Conservation (phyloP, 2,888 invertebrate genomes). For the Dryocosmus kuriphilus region DNA sequence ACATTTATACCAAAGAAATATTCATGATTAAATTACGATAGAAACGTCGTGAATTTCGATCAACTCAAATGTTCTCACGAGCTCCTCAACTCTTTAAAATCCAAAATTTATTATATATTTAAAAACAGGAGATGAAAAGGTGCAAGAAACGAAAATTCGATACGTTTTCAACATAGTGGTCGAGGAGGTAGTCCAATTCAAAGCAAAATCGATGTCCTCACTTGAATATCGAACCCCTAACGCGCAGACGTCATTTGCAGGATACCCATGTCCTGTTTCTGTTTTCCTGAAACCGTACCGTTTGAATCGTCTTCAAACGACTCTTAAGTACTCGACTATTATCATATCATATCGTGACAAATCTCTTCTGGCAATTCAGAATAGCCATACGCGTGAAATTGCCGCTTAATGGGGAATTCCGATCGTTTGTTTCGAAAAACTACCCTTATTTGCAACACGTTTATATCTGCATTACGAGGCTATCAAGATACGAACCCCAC, state of each 20-base stretch:
- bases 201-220: slow-evolving; percentile 27
- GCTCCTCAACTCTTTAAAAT: slow-evolving; percentile 21
- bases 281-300: slow-evolving; percentile 61
- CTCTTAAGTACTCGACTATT: slow-evolving; percentile 59
- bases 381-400: slow-evolving; percentile 53
- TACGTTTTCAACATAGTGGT: slow-evolving; percentile 14
- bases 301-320: slow-evolving; percentile 65
- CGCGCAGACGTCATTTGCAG: slow-evolving; percentile 27
- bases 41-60: background rate
- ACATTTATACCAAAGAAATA: background rate
- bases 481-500: slow-evolving; percentile 22
- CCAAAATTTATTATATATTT: slow-evolving; percentile 35
- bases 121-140: slow-evolving; percentile 34
- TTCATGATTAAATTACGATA: background rate
- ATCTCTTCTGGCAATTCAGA: slow-evolving; percentile 59
- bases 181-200: background rate
- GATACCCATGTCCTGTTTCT: slow-evolving; percentile 52
- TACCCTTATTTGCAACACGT: slow-evolving; percentile 19
- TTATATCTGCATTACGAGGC: slow-evolving; percentile 21
- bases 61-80: background rate
- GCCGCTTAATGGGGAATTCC: slow-evolving; percentile 49
- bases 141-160: slow-evolving; percentile 25
- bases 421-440: slow-evolving; percentile 34
- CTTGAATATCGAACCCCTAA: background rate
- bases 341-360: slow-evolving; percentile 56